These are phyloP conservation scores for Okamejei kenojei DNA, from an alignment of 2,797 vertebrate genomes.

Conservation along the genomic window DNA sequence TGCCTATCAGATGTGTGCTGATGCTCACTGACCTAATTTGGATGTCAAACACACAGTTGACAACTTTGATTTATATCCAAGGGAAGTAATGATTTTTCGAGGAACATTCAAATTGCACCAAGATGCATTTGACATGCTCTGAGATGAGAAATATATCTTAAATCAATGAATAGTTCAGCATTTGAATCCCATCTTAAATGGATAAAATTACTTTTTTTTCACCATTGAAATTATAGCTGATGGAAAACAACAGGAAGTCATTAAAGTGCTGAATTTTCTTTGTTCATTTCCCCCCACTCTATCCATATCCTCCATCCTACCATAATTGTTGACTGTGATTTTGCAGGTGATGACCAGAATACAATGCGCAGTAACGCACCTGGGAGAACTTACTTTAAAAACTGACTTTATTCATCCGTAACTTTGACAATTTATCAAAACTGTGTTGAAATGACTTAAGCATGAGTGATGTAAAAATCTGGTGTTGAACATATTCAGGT, in stretches of 20 bases:
- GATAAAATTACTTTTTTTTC: too few relatives aligned
- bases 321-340: too few relatives aligned
- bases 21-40: background rate
- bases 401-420: too few relatives aligned
- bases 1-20: background rate
- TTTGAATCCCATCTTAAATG: background rate
- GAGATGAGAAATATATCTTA: background rate
- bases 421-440: too few relatives aligned
- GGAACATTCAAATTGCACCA: background rate
- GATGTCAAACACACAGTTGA: constrained; percentile 5
- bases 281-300: background rate
- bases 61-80: constrained; percentile 11
- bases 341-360: too few relatives aligned
- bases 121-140: background rate
- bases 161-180: background rate
- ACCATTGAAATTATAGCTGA: background rate
- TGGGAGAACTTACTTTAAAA: too few relatives aligned
- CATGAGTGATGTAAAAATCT: too few relatives aligned
- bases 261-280: background rate
- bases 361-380: too few relatives aligned
- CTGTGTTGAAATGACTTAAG: too few relatives aligned
- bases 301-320: too few relatives aligned
- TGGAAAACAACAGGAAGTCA: background rate
- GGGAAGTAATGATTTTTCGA: background rate
- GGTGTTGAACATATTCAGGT: too few relatives aligned